Conservation (phyloP, 2,888 invertebrate genomes). For the Malthinus flaveolus region DNA sequence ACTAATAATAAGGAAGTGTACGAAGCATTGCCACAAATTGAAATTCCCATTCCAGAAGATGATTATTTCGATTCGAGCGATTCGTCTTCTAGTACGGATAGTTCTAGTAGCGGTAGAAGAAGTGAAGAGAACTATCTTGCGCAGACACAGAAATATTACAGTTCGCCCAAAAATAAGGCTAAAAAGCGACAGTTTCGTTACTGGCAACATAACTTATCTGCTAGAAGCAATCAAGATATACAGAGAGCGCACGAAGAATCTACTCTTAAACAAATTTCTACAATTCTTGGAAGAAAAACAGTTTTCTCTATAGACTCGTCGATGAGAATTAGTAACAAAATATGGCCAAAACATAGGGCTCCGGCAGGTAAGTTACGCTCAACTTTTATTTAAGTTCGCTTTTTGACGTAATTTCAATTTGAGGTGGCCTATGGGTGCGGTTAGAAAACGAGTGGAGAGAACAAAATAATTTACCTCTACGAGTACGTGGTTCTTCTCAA, state of each 20-base stretch:
- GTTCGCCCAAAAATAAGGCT: constrained; percentile 33
- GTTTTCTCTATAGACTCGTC: constrained; percentile 19
- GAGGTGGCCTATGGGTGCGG: constrained; percentile 74
- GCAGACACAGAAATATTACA: constrained; percentile 13
- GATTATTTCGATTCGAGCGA: constrained; percentile 15
- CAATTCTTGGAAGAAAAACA: constrained; percentile 60
- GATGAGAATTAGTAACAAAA: constrained; percentile 38
- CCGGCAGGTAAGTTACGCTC: constrained; percentile 41
- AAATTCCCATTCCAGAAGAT: constrained; percentile 9
- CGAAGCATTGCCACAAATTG: constrained; percentile 8
- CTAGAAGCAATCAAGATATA: constrained; percentile 85
- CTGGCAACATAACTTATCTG: constrained; percentile 77
- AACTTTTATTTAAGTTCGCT: not conserved
- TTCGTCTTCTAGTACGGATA: constrained; percentile 20
- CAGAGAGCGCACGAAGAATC: constrained; percentile 84
- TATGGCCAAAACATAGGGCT: constrained; percentile 49
- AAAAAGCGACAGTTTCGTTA: constrained; percentile 59
- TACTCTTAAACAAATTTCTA: constrained; percentile 69
- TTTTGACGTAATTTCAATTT: constrained; percentile 36
- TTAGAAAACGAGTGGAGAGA: constrained; percentile 81
- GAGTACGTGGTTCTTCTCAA: constrained; percentile 2
- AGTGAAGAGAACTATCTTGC: constrained; percentile 44
- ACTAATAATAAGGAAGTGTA: not conserved
- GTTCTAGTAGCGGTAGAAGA: constrained; percentile 31
- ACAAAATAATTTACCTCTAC: constrained; percentile 18